Evolutionary conservation across 2,113 vertebrate genomes (phyloP), one percentile per base, ranked within the genome.

Genomic region (Chloebia gouldiae): DNA sequence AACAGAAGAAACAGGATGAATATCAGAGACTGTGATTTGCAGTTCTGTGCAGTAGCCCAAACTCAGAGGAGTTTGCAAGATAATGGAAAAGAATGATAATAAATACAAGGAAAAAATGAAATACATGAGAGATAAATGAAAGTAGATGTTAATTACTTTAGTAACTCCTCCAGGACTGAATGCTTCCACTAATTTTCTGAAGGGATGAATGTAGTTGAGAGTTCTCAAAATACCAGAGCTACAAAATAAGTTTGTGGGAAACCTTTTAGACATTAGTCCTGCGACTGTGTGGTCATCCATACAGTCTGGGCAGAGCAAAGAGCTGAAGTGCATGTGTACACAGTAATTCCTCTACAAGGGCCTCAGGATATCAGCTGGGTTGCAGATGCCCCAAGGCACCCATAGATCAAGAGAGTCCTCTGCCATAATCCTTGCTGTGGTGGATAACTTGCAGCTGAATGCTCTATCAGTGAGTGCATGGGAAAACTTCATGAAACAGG

Each of bases 361-460:
- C 65, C n/a, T 27, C 2, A 3, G n/a, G 44, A 25, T 51, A 30
- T 54, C 87, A 84, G 53, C 30, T 81, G 65, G 31, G 40, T 6
- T 68, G 47, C 0, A 0, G 39, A 51, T 81, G 35, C 44, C 42
- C 19, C 39, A 42, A 30, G 47, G 63, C 1, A 0, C 54, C 11
- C 49, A 44, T 21, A 28, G 54, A 61, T 57, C 20, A 71, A 31
- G 61, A 91, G 39, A 56, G 15, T 39, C 54, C 15, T 40, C 25
- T 3, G 8, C 33, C 30, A 17, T 16, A 64, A 47, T 9, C 33
- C 39, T 49, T 71, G 64, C 63, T 0, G 0, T 3, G 5, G 39
- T 37, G 20, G 39, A 14, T 39, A 78, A 25, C 47, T 78, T 81
- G 84, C n/a, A 53, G 39, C 30, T 54, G 50, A 57, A 33, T 5